These are phyloP conservation scores for Gobionotothen gibberifrons DNA, from an alignment of 2,797 vertebrate genomes.

Conservation along the genomic window DNA sequence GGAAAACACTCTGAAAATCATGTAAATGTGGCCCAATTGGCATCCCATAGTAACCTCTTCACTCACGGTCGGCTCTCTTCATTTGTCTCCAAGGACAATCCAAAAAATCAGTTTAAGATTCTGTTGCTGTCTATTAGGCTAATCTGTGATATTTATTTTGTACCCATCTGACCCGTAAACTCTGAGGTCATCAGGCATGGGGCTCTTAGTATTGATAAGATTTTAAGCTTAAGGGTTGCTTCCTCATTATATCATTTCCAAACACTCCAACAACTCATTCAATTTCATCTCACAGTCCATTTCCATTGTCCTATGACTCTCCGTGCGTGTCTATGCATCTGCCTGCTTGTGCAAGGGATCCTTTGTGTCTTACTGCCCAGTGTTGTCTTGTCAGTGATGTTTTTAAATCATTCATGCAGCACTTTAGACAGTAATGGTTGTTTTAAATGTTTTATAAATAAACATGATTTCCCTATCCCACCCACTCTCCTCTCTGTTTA, in stretches of 20 bases:
- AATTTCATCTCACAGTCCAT: too few species aligned
- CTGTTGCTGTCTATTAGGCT: slow-evolving; percentile 9
- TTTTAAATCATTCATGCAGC: slow-evolving; percentile 60
- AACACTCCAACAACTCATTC: too few species aligned
- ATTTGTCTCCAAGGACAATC: not conserved
- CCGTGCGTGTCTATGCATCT: not conserved
- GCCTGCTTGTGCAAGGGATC: slow-evolving; percentile 24
- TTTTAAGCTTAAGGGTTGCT: slow-evolving; percentile 24
- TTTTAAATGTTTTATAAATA: slow-evolving; percentile 63
- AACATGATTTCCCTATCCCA: slow-evolving; percentile 38
- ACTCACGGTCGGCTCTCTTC: slow-evolving; percentile 7
- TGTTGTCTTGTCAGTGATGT: slow-evolving; percentile 26
- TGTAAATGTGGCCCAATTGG: slow-evolving; percentile 9
- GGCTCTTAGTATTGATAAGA: not conserved
- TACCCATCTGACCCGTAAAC: slow-evolving; percentile 9
- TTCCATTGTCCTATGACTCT: too few species aligned
- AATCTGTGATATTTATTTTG: slow-evolving; percentile 24
- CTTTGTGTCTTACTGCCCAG: slow-evolving; percentile 25
- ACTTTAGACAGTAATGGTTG: slow-evolving; percentile 55
- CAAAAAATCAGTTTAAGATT: not conserved
- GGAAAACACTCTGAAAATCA: not conserved
- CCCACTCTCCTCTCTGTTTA: slow-evolving; percentile 37
- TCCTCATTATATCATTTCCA: slow-evolving; percentile 24
- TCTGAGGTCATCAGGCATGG: slow-evolving; percentile 15
- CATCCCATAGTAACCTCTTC: not conserved